These are phyloP conservation scores for Lepus timidus DNA, from an alignment of 2,113 vertebrate genomes.

Conservation along the genomic window DNA sequence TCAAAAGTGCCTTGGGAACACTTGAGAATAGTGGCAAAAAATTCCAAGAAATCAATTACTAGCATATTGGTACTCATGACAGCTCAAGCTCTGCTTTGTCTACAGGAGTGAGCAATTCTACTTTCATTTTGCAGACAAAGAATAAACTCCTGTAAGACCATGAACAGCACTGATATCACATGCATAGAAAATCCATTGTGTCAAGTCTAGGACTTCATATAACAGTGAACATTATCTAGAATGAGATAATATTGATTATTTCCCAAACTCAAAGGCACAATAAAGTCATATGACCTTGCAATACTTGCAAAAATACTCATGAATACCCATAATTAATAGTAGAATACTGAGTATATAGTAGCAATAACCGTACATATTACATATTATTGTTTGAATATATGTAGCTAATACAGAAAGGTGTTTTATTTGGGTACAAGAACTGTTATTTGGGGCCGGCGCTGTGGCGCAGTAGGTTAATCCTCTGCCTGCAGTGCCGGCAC, in stretches of 20 bases:
- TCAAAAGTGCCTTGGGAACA: conserved; percentile 21
- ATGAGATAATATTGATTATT: not conserved
- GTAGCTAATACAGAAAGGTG: not conserved
- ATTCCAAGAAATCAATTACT: conserved; percentile 3
- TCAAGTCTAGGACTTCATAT: not conserved
- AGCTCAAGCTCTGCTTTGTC: not conserved
- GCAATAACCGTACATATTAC: not conserved
- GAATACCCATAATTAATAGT: not conserved
- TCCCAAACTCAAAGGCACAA: not conserved
- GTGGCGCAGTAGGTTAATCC: too few species aligned
- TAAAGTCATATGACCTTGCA: not conserved
- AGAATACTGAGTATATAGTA: not conserved
- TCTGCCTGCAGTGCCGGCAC: too few species aligned
- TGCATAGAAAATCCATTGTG: not conserved
- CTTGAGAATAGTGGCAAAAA: not conserved
- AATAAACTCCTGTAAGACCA: not conserved
- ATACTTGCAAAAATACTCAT: not conserved
- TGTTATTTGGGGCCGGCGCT: not conserved
- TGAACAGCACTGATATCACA: not conserved
- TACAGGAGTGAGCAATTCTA: not conserved
- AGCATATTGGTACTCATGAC: not conserved
- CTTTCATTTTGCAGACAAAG: not conserved
- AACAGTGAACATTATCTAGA: not conserved
- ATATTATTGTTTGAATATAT: not conserved
- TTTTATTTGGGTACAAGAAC: not conserved